A percentile compares a stretch with the other conserved stretches of the same genome.
phyloP scores from a whole-genome alignment of 2,888 invertebrate species.

The Odontocerum albicorne region DNA sequence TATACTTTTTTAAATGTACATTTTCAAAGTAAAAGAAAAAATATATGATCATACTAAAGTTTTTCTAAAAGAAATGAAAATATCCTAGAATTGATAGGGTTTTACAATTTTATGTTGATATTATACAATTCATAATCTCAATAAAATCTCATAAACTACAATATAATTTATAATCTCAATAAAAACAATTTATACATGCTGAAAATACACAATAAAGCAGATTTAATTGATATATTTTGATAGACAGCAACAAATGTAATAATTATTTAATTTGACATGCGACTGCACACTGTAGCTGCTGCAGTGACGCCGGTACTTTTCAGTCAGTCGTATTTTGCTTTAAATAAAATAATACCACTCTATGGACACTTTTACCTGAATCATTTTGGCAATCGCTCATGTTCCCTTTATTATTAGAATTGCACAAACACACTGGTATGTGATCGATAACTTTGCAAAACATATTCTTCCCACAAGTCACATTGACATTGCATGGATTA shows the following conservation, averaged over 20 bases:
- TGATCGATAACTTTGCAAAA: slow-evolving; percentile 56
- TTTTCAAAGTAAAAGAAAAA: too few species aligned
- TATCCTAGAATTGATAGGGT: too few species aligned
- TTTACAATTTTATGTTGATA: too few species aligned
- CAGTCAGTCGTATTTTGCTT: slow-evolving; percentile 9
- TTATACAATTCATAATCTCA: too few species aligned
- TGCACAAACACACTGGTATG: slow-evolving; percentile 60
- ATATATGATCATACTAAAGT: too few species aligned
- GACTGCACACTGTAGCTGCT: slow-evolving; percentile 40
- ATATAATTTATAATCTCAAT: not conserved
- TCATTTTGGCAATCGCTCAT: slow-evolving; percentile 33
- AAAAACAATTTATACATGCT: slow-evolving; percentile 7
- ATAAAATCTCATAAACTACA: too few species aligned
- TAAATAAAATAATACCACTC: slow-evolving; percentile 14
- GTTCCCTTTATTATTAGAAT: slow-evolving; percentile 38
- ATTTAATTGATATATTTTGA: slow-evolving; percentile 6
- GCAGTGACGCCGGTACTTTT: slow-evolving; percentile 32
- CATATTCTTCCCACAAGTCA: slow-evolving; percentile 48
- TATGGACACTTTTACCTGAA: slow-evolving; percentile 33
- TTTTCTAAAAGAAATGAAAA: too few species aligned
- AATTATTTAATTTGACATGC: slow-evolving; percentile 29
- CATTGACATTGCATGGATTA: slow-evolving; percentile 55
- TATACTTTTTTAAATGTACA: too few species aligned
- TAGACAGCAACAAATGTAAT: not conserved
- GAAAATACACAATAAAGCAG: slow-evolving; percentile 13